These are phyloP conservation scores for Apamea anceps DNA, from an alignment of 2,888 invertebrate species.

Conservation along the genomic window DNA sequence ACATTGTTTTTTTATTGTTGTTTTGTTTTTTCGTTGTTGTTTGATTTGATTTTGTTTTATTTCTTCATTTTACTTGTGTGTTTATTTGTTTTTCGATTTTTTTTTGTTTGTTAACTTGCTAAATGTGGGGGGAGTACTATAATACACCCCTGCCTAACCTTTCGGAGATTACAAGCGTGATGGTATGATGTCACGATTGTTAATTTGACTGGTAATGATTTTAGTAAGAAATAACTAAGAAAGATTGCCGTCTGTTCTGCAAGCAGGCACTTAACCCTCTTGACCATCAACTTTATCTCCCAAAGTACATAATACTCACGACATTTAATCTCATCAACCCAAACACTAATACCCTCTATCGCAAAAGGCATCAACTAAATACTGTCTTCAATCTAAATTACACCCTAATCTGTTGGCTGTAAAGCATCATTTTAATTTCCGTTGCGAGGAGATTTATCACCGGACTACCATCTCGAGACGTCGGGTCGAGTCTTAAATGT, in stretches of 20 bases:
- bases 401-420: conserved; percentile 54
- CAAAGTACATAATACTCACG: conserved; percentile 23
- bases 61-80: too few relatives aligned
- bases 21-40: too few relatives aligned
- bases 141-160: too few relatives aligned
- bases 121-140: too few relatives aligned
- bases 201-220: background rate
- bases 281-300: conserved; percentile 11
- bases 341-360: conserved; percentile 35
- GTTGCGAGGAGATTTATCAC: conserved; percentile 46
- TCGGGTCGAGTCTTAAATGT: conserved; percentile 43
- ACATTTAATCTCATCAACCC: conserved; percentile 33
- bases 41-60: too few relatives aligned
- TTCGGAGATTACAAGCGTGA: too few relatives aligned
- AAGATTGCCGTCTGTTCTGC: background rate
- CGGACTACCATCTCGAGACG: conserved; percentile 36
- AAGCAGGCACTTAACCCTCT: background rate
- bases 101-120: too few relatives aligned
- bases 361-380: conserved; percentile 47
- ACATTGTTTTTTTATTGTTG: too few relatives aligned
- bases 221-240: background rate
- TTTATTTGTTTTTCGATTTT: too few relatives aligned
- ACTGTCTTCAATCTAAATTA: conserved; percentile 61
- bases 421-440: conserved; percentile 66
- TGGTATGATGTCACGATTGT: background rate